Evolutionary conservation across 2,888 invertebrate species (phyloP).

Genomic region (Hemithea aestivaria): DNA sequence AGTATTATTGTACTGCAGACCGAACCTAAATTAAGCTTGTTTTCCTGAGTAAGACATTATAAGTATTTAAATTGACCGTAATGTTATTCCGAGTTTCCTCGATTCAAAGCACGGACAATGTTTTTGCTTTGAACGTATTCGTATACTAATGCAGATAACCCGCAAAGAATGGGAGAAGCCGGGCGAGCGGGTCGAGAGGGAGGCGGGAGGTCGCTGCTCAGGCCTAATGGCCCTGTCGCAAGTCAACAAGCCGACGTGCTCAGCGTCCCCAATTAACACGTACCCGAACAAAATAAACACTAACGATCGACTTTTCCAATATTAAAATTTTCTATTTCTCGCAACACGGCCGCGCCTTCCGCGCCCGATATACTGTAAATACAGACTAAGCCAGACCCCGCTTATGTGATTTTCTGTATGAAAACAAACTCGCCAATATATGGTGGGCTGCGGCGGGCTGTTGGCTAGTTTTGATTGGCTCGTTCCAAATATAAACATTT

Average conservation of each 20-base stretch:
- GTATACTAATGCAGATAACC: slow-evolving; percentile 48
- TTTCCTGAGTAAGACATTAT: too few relatives aligned
- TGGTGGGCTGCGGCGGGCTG: too few relatives aligned
- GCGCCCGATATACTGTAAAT: not conserved
- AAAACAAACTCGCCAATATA: too few relatives aligned
- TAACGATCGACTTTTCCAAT: slow-evolving; percentile 41
- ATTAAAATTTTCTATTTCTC: slow-evolving; percentile 35
- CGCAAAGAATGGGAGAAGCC: slow-evolving; percentile 42
- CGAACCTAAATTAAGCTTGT: too few relatives aligned
- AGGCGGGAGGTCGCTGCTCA: slow-evolving; percentile 31
- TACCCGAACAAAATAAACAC: slow-evolving; percentile 54
- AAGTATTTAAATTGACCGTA: slow-evolving; percentile 7
- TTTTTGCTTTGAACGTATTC: slow-evolving; percentile 26
- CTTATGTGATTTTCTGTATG: too few relatives aligned
- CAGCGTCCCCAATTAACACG: slow-evolving; percentile 59
- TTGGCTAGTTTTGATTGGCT: too few relatives aligned
- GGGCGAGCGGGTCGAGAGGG: slow-evolving; percentile 28
- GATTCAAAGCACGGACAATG: slow-evolving; percentile 20
- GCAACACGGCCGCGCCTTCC: slow-evolving; percentile 3
- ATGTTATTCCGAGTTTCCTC: slow-evolving; percentile 12
- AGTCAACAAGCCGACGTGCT: slow-evolving; percentile 67
- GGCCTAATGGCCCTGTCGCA: slow-evolving; percentile 60
- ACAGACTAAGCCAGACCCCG: too few relatives aligned
- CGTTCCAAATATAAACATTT: too few relatives aligned
- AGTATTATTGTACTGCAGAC: too few relatives aligned